Evolutionary conservation across 2,113 vertebrate genomes (phyloP), one percentile per base, ranked within the genome.

Genomic region (Arenaria interpres): DNA sequence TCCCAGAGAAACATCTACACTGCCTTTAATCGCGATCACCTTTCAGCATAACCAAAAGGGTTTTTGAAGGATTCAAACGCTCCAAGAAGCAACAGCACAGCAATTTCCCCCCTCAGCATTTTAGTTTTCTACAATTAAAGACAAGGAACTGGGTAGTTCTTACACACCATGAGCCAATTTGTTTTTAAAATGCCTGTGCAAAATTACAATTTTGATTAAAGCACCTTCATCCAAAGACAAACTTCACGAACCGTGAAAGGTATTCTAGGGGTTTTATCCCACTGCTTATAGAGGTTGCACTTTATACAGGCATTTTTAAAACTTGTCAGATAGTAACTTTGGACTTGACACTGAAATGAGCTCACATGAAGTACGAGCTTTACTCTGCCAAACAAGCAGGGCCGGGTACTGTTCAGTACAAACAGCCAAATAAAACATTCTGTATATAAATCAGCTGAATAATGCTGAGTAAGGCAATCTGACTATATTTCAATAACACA

Each of bases 31-130:
- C 88, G 28, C 18, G 8, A 68, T 93, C 78, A 85, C 54, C 54
- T 78, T 81, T 72, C 84, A 94, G 57, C 80, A 73, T 57, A 96
- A 94, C 62, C 39, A 57, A 87, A 85, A 85, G n/a, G 66, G 37
- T 21, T 91, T 95, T 33, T 78, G 85, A 92, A 91, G 37, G 51
- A 93, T 90, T 89, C 51, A 77, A 64, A 74, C 76, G 62, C 56
- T 64, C 57, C 87, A 79, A 8, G 4, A 91, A 77, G 53, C 16
- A 90, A 73, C 0, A 82, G 23, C 16, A 80, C n/a, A 85, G 53
- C 12, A 68, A 78, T 92, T 89, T 56, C 24, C 82, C 60, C 77
- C 73, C 53, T 92, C 86, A 88, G 63, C 67, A 77, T 57, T 90
- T 90, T 57, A 76, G 48, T 95, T 32, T 79, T 88, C 37, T 63